A percentile compares a stretch with the other conserved stretches of the same genome.
phyloP scores from a whole-genome alignment of 2,888 invertebrate genomes.

The Tetramorium bicarinatum region DNA sequence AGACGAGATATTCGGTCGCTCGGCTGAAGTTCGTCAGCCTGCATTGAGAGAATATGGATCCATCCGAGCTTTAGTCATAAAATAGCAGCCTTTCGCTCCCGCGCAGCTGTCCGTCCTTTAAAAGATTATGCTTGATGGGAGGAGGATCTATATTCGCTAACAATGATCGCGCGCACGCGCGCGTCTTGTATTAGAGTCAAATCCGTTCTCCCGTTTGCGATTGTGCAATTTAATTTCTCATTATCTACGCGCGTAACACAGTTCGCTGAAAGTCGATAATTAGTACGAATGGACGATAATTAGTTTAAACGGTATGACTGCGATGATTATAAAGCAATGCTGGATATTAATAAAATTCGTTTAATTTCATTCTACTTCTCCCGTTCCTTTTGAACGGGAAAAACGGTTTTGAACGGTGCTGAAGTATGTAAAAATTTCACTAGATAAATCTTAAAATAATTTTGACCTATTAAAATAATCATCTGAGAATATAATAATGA shows the following conservation, averaged over 20 bases:
- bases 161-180: conserved; percentile 1
- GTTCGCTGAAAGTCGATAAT: neutral
- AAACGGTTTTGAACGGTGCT: neutral
- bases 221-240: conserved; percentile 6
- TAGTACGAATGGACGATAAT: neutral
- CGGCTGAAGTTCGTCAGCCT: conserved; percentile 15
- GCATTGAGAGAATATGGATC: conserved; percentile 39
- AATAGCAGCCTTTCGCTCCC: neutral
- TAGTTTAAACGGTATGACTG: neutral
- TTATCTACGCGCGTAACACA: neutral
- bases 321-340: neutral
- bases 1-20: conserved; percentile 36
- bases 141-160: neutral
- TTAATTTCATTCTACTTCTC: neutral
- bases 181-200: neutral
- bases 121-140: conserved; percentile 22
- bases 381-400: neutral
- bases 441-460: neutral
- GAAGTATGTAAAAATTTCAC: neutral
- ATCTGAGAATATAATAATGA: neutral
- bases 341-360: neutral
- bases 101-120: neutral
- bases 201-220: neutral
- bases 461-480: neutral
- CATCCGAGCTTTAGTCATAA: conserved; percentile 35